Conservation (phyloP, 2,113 vertebrate genomes). For the Agapornis roseicollis region DNA sequence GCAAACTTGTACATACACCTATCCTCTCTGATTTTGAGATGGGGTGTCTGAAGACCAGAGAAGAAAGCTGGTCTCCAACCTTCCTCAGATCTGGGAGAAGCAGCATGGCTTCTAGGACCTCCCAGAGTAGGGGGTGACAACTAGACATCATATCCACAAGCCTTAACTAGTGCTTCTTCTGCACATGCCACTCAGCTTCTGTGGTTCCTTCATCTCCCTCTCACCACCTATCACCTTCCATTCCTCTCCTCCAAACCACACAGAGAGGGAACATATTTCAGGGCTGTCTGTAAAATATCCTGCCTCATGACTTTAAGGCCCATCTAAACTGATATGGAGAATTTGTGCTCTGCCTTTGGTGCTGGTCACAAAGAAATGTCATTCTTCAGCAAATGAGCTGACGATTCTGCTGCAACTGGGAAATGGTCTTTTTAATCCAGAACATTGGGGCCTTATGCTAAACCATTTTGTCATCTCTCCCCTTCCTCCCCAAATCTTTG, state of each 20-base stretch:
- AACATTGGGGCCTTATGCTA: constrained; percentile 11
- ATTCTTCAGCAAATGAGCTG: not conserved
- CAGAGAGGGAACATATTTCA: not conserved
- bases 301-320: not conserved
- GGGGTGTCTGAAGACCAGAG: not conserved
- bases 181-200: not conserved
- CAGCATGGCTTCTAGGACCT: not conserved
- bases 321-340: not conserved
- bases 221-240: not conserved
- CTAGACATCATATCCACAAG: not conserved
- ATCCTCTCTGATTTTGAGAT: not conserved
- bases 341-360: not conserved
- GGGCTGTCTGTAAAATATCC: not conserved
- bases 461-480: not conserved
- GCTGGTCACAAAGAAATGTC: not conserved
- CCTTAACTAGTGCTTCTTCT: not conserved
- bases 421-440: constrained; percentile 36
- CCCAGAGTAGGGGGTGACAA: not conserved
- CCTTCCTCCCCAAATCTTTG: constrained; percentile 10
- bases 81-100: not conserved
- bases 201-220: not conserved
- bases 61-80: not conserved
- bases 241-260: not conserved
- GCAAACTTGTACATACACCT: not conserved
- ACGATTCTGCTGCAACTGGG: not conserved